Evolutionary conservation across 2,113 vertebrate genomes (phyloP).

Genomic region (Taurulus bubalis): DNA sequence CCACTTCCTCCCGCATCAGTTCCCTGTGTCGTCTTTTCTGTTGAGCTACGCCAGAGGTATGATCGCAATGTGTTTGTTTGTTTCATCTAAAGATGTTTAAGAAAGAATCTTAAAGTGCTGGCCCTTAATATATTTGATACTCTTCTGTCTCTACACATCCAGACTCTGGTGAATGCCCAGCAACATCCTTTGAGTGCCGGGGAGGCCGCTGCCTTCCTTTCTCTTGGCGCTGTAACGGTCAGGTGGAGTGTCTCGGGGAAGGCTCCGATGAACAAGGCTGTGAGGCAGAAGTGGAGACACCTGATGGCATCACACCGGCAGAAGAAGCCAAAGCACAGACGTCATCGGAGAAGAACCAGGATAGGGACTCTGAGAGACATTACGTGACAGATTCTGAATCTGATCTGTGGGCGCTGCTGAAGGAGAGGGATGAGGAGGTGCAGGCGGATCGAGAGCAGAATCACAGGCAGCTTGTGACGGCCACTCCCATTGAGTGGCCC

Average conservation of each 20-base stretch:
- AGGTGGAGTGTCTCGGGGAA: constrained; percentile 83
- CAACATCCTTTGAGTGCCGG: constrained; percentile 71
- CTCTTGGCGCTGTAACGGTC: constrained; percentile 86
- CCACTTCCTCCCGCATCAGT: constrained; percentile 77
- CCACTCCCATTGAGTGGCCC: constrained; percentile 65
- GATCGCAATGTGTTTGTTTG: accelerated
- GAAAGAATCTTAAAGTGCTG: not conserved
- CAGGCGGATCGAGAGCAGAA: constrained; percentile 2
- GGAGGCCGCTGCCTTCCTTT: constrained; percentile 82
- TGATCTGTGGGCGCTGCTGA: constrained; percentile 39
- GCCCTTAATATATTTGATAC: not conserved
- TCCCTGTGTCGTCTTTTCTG: constrained; percentile 76
- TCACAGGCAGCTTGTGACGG: constrained; percentile 17
- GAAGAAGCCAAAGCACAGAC: not conserved
- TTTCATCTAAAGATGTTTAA: not conserved
- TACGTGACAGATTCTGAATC: not conserved
- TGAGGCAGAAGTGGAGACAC: not conserved
- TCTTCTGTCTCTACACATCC: not conserved
- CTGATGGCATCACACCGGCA: not conserved
- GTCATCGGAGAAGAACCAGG: not conserved
- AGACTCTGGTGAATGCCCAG: constrained; percentile 73
- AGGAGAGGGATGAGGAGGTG: not conserved
- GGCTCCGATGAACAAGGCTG: constrained; percentile 81
- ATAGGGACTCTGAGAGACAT: not conserved
- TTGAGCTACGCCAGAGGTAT: constrained; percentile 83